These are phyloP conservation scores for Brachymystax lenok DNA, from an alignment of 2,797 vertebrate genomes.

Conservation along the genomic window DNA sequence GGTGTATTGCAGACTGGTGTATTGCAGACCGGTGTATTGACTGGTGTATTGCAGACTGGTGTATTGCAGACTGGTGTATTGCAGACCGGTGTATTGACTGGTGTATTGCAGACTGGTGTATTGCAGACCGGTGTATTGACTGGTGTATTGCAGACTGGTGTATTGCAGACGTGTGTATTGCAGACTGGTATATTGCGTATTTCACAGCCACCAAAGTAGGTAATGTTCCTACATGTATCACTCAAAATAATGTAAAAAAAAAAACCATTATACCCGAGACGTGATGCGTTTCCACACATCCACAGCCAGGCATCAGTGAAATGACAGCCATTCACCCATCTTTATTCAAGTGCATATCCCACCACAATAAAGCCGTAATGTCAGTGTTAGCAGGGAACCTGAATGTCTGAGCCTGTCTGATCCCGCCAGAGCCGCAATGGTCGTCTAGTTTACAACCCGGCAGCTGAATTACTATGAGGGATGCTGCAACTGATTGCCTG, in stretches of 20 bases:
- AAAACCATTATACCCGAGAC: not conserved
- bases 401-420: slow-evolving; percentile 28
- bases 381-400: slow-evolving; percentile 12
- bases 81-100: too few species aligned
- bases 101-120: too few species aligned
- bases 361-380: slow-evolving; percentile 35
- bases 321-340: slow-evolving; percentile 14
- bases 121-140: too few species aligned
- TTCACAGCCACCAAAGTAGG: slow-evolving; percentile 31
- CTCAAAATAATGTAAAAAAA: not conserved
- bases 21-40: too few species aligned
- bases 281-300: not conserved
- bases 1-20: too few species aligned
- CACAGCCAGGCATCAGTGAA: not conserved
- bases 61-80: too few species aligned
- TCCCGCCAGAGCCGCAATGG: slow-evolving; percentile 6
- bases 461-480: slow-evolving; percentile 34
- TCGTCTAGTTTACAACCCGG: slow-evolving; percentile 39
- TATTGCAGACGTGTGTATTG: not conserved
- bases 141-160: too few species aligned
- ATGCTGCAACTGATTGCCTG: slow-evolving; percentile 50
- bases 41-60: too few species aligned
- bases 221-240: slow-evolving; percentile 5
- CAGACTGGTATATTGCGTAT: not conserved
- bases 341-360: slow-evolving; percentile 14